These are phyloP conservation scores for Machimus atricapillus DNA, from an alignment of 2,888 invertebrate genomes.

Conservation along the genomic window DNA sequence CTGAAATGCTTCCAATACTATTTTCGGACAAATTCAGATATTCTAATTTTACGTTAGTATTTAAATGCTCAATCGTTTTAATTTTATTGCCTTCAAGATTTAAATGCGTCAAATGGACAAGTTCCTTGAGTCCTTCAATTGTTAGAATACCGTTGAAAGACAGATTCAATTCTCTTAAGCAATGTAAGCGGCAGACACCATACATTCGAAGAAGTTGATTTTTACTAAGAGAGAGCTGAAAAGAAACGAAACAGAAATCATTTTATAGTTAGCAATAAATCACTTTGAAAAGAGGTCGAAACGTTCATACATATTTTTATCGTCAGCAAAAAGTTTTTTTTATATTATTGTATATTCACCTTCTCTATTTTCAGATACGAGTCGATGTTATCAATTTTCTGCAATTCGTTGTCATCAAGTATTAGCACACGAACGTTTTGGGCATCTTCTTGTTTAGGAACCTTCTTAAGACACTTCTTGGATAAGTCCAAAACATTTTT, in stretches of 20 bases:
- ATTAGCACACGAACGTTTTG: conserved; percentile 74
- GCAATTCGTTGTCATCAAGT: conserved; percentile 86
- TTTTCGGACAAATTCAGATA: conserved; percentile 90
- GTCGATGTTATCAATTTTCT: conserved; percentile 86
- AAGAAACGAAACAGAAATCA: conserved; percentile 50
- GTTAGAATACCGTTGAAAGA: conserved; percentile 88
- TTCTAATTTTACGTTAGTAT: conserved; percentile 80
- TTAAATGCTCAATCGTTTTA: conserved; percentile 90
- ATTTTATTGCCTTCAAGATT: conserved; percentile 90
- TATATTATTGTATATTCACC: conserved; percentile 62
- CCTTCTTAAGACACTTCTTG: conserved; percentile 80
- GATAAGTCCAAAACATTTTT: conserved; percentile 74
- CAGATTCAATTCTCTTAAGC: conserved; percentile 80
- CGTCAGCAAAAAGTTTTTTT: not conserved
- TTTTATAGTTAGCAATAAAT: not conserved
- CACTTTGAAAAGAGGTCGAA: conserved; percentile 61
- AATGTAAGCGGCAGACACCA: conserved; percentile 80
- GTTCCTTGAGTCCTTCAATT: conserved; percentile 88
- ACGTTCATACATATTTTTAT: not conserved
- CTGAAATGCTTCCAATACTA: conserved; percentile 82
- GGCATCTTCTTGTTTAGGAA: conserved; percentile 74
- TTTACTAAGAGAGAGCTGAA: conserved; percentile 82
- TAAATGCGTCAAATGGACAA: conserved; percentile 79
- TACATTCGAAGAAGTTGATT: conserved; percentile 89
- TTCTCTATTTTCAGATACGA: conserved; percentile 79